phyloP scores from a whole-genome alignment of 2,113 vertebrate genomes.

The Lutjanus erythropterus region DNA sequence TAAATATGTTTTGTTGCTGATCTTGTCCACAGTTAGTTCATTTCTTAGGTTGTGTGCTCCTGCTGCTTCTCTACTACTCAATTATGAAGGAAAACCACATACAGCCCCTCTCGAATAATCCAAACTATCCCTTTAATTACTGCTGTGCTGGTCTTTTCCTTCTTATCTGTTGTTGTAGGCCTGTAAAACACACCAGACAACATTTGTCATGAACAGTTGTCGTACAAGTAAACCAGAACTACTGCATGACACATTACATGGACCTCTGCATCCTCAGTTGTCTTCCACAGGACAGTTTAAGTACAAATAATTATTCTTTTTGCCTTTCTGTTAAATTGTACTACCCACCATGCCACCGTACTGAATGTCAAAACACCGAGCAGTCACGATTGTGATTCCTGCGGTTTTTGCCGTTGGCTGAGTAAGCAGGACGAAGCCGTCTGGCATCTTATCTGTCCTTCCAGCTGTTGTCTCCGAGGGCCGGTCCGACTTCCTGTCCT shows the following conservation, averaged over 20 bases:
- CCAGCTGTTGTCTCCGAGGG: constrained; percentile 63
- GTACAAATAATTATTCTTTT: background rate
- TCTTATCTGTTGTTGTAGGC: too few relatives aligned
- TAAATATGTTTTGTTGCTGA: too few relatives aligned
- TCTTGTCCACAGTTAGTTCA: too few relatives aligned
- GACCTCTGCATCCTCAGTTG: background rate
- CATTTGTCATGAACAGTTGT: background rate
- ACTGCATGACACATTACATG: too few relatives aligned
- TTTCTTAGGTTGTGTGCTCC: too few relatives aligned
- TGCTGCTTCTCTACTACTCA: too few relatives aligned
- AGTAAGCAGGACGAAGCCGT: background rate
- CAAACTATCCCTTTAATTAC: too few relatives aligned
- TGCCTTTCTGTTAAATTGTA: too few relatives aligned
- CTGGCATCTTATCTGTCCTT: constrained; percentile 61
- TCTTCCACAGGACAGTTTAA: background rate
- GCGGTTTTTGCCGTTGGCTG: constrained; percentile 14
- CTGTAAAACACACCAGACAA: background rate
- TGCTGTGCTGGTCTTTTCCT: too few relatives aligned
- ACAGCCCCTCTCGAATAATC: too few relatives aligned
- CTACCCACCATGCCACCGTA: background rate
- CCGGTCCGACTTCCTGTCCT: constrained; percentile 61
- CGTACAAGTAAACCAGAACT: background rate
- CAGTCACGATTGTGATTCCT: background rate
- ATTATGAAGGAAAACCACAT: too few relatives aligned
- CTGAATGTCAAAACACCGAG: background rate